Conservation (phyloP, 2,888 invertebrate genomes). For the Rhagonycha fulva region DNA sequence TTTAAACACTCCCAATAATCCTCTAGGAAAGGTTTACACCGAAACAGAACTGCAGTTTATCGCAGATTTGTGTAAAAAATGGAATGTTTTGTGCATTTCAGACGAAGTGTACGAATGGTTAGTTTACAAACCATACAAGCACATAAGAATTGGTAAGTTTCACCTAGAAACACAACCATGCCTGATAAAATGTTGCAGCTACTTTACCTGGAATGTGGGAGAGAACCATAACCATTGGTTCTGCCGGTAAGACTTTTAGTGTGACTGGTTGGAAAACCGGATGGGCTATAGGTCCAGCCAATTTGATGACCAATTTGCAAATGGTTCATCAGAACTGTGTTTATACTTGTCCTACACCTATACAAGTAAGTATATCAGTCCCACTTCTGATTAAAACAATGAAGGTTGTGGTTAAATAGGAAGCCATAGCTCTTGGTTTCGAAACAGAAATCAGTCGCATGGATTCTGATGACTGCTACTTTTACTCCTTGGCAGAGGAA, state of each 20-base stretch:
- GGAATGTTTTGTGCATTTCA: constrained; percentile 88
- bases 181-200: constrained; percentile 58
- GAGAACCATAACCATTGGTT: constrained; percentile 93
- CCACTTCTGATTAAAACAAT: background rate
- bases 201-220: constrained; percentile 97
- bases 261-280: constrained; percentile 97
- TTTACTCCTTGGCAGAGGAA: constrained; percentile 74
- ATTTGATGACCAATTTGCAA: constrained; percentile 79
- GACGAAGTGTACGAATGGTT: constrained; percentile 99
- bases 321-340: constrained; percentile 93
- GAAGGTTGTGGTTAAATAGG: constrained; percentile 58
- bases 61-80: constrained; percentile 87
- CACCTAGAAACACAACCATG: background rate
- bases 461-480: constrained; percentile 80
- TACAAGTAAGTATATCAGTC: constrained; percentile 64
- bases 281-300: constrained; percentile 91
- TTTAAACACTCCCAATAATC: constrained; percentile 98
- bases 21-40: constrained; percentile 89
- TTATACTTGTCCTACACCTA: constrained; percentile 88
- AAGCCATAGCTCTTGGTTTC: constrained; percentile 88
- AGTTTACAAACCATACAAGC: constrained; percentile 79
- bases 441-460: constrained; percentile 79
- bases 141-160: constrained; percentile 83
- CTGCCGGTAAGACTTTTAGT: constrained; percentile 97
- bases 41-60: constrained; percentile 72